Conservation (phyloP, 2,113 vertebrate species). For the Octodon degus region DNA sequence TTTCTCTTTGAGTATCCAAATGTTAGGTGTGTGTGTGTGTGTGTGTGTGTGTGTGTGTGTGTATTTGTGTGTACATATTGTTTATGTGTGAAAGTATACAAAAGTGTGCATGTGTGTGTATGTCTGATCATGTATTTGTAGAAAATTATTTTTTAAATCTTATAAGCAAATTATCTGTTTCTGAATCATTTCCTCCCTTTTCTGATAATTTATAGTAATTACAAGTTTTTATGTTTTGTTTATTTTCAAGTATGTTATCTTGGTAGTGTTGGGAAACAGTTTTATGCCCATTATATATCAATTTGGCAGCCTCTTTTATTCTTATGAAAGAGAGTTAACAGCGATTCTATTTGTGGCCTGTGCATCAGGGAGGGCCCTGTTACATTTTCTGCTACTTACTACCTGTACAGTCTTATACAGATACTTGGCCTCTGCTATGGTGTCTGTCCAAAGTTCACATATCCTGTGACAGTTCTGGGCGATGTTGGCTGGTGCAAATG, state of each 20-base stretch:
- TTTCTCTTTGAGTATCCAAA: neutral
- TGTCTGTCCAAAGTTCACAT: neutral
- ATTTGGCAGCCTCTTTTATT: neutral
- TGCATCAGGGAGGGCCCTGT: neutral
- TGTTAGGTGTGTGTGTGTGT: neutral
- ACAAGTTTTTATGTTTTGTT: neutral
- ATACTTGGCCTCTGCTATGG: neutral
- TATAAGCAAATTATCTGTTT: neutral
- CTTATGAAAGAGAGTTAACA: neutral
- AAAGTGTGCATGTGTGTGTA: neutral
- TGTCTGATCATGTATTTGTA: neutral
- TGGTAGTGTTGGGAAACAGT: neutral
- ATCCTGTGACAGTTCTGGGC: neutral
- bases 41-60: neutral
- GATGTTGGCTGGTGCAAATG: neutral
- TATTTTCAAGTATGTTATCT: constrained; percentile 15
- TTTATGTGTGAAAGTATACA: neutral
- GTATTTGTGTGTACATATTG: neutral
- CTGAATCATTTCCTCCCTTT: constrained; percentile 22
- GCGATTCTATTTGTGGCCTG: neutral
- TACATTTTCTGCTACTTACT: neutral
- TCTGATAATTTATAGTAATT: constrained; percentile 27
- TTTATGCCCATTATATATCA: neutral
- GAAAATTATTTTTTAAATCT: neutral
- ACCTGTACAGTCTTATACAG: neutral